Conservation (phyloP, 2,888 invertebrate genomes). For the Cartodere bifasciata region DNA sequence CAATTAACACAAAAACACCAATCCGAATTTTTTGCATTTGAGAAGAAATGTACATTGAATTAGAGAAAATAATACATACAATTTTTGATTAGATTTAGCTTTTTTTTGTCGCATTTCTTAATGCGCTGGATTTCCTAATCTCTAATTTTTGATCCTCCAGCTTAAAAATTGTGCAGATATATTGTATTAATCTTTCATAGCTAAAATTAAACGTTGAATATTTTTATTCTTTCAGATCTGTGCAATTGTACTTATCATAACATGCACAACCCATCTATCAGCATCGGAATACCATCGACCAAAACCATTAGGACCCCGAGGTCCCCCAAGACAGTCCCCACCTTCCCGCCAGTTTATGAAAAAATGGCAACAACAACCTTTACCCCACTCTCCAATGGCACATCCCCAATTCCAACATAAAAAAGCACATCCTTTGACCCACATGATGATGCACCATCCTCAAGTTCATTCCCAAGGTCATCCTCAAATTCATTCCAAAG, state of each 20-base stretch:
- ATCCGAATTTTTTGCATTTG: too few relatives aligned
- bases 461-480: constrained; percentile 6
- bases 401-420: constrained; percentile 19
- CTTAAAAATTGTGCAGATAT: not conserved
- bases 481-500: constrained; percentile 5
- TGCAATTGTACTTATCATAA: constrained; percentile 4
- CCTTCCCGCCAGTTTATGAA: constrained; percentile 25
- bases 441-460: constrained; percentile 5
- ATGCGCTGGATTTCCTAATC: not conserved
- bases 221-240: constrained; percentile 9
- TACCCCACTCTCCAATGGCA: constrained; percentile 26
- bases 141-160: not conserved
- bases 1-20: too few relatives aligned
- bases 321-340: constrained; percentile 24
- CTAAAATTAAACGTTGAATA: not conserved
- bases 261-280: constrained; percentile 9
- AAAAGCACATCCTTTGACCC: constrained; percentile 4
- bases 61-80: constrained; percentile 1
- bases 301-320: constrained; percentile 31
- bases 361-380: constrained; percentile 24
- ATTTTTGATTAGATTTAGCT: not conserved
- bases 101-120: not conserved
- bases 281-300: constrained; percentile 19
- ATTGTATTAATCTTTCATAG: not conserved
- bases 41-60: too few relatives aligned